Evolutionary conservation across 2,888 invertebrate species (phyloP).

Genomic region (Volucella inanis): DNA sequence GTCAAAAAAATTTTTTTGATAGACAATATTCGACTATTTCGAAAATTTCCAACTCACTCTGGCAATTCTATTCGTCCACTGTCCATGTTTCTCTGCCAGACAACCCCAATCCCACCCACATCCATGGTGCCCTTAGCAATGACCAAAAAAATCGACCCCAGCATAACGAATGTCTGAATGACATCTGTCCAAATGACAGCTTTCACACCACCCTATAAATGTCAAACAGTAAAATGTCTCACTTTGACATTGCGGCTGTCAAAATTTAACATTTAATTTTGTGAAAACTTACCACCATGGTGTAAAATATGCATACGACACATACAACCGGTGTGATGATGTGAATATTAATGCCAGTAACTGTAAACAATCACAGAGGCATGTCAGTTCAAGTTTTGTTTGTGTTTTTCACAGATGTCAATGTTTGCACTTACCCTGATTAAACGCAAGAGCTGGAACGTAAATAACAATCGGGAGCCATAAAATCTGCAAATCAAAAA

Average conservation of each 20-base stretch:
- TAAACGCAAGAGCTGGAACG: slow-evolving; percentile 90
- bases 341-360: slow-evolving; percentile 89
- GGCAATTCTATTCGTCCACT: slow-evolving; percentile 89
- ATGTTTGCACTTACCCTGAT: slow-evolving; percentile 86
- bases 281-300: slow-evolving; percentile 89
- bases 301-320: slow-evolving; percentile 92
- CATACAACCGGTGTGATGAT: slow-evolving; percentile 92
- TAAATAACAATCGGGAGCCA: slow-evolving; percentile 85
- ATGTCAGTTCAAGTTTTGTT: not conserved
- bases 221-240: slow-evolving; percentile 80
- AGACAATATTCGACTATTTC: not conserved
- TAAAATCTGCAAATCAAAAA: slow-evolving; percentile 76
- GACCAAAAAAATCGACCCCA: slow-evolving; percentile 88
- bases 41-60: slow-evolving; percentile 84
- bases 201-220: slow-evolving; percentile 88
- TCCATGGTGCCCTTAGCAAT: slow-evolving; percentile 89
- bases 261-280: not conserved
- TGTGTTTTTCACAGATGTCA: slow-evolving; percentile 46
- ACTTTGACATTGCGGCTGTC: not conserved
- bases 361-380: slow-evolving; percentile 74
- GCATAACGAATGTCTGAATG: slow-evolving; percentile 90
- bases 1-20: slow-evolving; percentile 73
- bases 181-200: slow-evolving; percentile 94
- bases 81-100: slow-evolving; percentile 87
- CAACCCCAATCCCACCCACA: slow-evolving; percentile 87